Percentiles rank a stretch among this genome's conserved stretches.
Conservation (phyloP, 2,113 vertebrate species). For the Ailurus styani region DNA sequence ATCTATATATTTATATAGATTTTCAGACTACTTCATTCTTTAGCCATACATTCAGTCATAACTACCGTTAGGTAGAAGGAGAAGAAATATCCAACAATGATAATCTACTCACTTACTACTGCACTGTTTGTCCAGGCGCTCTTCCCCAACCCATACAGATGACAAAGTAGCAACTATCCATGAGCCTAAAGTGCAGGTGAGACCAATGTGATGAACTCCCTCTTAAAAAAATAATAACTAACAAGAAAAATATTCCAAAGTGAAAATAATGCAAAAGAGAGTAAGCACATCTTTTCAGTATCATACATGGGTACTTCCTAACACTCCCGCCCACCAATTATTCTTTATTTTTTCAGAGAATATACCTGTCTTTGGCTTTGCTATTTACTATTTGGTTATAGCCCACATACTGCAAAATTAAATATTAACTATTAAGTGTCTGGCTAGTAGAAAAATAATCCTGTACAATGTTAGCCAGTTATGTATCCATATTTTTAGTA, state of each 20-base stretch:
- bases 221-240: not conserved
- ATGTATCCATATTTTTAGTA: not conserved
- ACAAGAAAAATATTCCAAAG: not conserved
- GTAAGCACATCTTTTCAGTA: not conserved
- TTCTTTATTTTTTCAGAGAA: not conserved
- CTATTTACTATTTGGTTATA: not conserved
- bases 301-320: not conserved
- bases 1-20: not conserved
- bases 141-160: too few relatives aligned
- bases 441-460: not conserved
- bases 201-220: fast-evolving
- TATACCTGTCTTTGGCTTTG: not conserved
- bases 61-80: not conserved
- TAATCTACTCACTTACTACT: not conserved
- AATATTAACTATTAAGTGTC: not conserved
- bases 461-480: not conserved
- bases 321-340: not conserved
- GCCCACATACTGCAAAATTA: not conserved
- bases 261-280: not conserved
- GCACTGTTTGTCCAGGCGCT: not conserved
- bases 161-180: not conserved
- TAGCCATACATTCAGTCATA: not conserved
- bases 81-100: not conserved
- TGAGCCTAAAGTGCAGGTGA: not conserved
- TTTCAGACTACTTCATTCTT: not conserved